Evolutionary conservation across 2,797 vertebrate species (phyloP).

Genomic region (Ctenopoma kingsleyae): DNA sequence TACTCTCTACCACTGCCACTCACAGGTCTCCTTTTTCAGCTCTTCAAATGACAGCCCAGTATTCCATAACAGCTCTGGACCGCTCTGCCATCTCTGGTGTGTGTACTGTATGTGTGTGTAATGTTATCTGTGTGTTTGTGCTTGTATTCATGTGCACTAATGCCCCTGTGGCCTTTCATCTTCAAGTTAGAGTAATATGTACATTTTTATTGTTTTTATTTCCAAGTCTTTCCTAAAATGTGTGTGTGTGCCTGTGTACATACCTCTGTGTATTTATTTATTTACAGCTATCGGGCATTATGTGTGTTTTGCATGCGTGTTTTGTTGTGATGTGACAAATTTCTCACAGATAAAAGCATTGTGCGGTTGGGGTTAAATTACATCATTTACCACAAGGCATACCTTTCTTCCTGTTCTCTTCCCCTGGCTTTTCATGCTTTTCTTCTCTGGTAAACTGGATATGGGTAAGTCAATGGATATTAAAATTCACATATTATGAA

Average conservation of each 20-base stretch:
- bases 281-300: slow-evolving; percentile 22
- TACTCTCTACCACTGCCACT: slow-evolving; percentile 1
- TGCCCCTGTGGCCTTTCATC: slow-evolving; percentile 31
- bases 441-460: slow-evolving; percentile 23
- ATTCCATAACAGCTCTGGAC: slow-evolving; percentile 56
- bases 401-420: slow-evolving; percentile 21
- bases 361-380: slow-evolving; percentile 36
- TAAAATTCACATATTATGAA: slow-evolving; percentile 3
- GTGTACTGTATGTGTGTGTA: slow-evolving; percentile 15
- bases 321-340: slow-evolving; percentile 38
- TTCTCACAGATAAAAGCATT: slow-evolving; percentile 34
- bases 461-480: slow-evolving; percentile 1
- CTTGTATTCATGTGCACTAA: slow-evolving; percentile 24
- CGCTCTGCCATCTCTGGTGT: slow-evolving; percentile 36
- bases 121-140: neutral
- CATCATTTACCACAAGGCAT: slow-evolving; percentile 42
- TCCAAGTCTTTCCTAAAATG: slow-evolving; percentile 13
- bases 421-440: slow-evolving; percentile 24
- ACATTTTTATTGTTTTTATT: slow-evolving; percentile 31
- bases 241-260: neutral
- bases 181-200: slow-evolving; percentile 39
- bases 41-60: slow-evolving; percentile 66
- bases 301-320: slow-evolving; percentile 3
- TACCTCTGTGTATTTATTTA: neutral
- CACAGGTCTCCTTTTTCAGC: slow-evolving; percentile 12